Evolutionary conservation across 1,140 invertebrate genomes (phyloP).

Genomic region (Pachyrhynchus sulphureomaculatus): DNA sequence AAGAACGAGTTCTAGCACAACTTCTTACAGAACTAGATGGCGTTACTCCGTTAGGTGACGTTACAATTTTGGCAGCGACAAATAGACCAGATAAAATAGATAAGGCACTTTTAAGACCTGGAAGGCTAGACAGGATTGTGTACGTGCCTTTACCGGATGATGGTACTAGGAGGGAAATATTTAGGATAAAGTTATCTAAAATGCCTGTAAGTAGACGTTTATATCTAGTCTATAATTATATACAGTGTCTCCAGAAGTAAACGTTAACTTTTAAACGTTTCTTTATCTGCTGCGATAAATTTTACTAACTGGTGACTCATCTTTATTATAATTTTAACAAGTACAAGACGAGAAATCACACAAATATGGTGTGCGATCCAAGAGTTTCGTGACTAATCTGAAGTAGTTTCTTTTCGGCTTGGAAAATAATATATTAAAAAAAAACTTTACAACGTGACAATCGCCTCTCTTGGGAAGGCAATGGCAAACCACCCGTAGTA

Average conservation of each 20-base stretch:
- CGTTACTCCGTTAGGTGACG: constrained; percentile 78
- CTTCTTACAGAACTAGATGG: constrained; percentile 89
- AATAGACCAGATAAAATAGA: constrained; percentile 93
- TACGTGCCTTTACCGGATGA: constrained; percentile 84
- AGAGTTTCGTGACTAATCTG: too few species aligned
- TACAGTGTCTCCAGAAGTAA: background rate
- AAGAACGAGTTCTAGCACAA: constrained; percentile 84
- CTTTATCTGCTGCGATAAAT: too few species aligned
- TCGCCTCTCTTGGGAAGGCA: too few species aligned
- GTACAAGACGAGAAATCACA: too few species aligned
- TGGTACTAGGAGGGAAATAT: constrained; percentile 72
- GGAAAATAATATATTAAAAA: too few species aligned
- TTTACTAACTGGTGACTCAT: too few species aligned
- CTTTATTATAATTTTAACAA: too few species aligned
- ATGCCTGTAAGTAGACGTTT: constrained; percentile 56
- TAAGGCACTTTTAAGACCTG: constrained; percentile 83
- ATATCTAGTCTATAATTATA: background rate
- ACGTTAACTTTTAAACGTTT: background rate
- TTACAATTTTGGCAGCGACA: constrained; percentile 94
- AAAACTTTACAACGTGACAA: too few species aligned
- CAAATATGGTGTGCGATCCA: too few species aligned
- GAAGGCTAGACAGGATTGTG: constrained; percentile 83
- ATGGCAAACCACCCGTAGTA: too few species aligned
- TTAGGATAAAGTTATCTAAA: constrained; percentile 63
- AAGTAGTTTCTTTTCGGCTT: too few species aligned